Evolutionary conservation across 2,888 invertebrate genomes (phyloP).

Genomic region (Eupithecia tripunctaria): DNA sequence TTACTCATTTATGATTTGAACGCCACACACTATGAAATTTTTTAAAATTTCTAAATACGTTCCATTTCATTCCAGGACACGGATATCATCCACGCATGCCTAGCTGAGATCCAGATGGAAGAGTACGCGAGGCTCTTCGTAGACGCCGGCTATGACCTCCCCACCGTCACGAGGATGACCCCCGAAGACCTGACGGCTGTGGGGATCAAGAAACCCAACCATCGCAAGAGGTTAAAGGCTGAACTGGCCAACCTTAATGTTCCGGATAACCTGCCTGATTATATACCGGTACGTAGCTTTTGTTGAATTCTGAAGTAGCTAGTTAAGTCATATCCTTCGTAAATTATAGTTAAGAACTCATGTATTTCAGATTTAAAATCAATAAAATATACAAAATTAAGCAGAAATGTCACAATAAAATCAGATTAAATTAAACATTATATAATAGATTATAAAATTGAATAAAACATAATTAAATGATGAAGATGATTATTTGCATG

Average conservation of each 20-base stretch:
- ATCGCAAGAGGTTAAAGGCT: slow-evolving; percentile 97
- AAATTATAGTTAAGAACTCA: neutral
- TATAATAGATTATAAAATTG: too few relatives aligned
- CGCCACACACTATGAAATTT: slow-evolving; percentile 13
- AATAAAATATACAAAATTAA: too few relatives aligned
- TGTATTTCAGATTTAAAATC: too few relatives aligned
- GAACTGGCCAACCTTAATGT: slow-evolving; percentile 97
- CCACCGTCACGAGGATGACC: slow-evolving; percentile 99
- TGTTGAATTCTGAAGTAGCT: neutral
- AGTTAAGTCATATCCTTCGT: neutral
- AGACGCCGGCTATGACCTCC: slow-evolving; percentile 98
- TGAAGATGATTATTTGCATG: neutral
- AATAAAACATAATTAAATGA: too few relatives aligned
- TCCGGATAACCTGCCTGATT: slow-evolving; percentile 97
- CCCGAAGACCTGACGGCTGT: slow-evolving; percentile 96
- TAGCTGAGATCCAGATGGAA: slow-evolving; percentile 96
- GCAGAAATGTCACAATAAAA: too few relatives aligned
- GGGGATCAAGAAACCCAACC: slow-evolving; percentile 98
- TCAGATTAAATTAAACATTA: too few relatives aligned
- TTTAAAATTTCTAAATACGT: slow-evolving; percentile 13
- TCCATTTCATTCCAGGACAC: slow-evolving; percentile 87
- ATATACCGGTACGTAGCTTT: slow-evolving; percentile 88
- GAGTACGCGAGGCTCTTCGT: slow-evolving; percentile 97
- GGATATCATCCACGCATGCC: slow-evolving; percentile 97
- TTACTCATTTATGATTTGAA: neutral